Base-by-base conservation (phyloP, 2,888 invertebrate species). In the Griposia aprilina region DNA sequence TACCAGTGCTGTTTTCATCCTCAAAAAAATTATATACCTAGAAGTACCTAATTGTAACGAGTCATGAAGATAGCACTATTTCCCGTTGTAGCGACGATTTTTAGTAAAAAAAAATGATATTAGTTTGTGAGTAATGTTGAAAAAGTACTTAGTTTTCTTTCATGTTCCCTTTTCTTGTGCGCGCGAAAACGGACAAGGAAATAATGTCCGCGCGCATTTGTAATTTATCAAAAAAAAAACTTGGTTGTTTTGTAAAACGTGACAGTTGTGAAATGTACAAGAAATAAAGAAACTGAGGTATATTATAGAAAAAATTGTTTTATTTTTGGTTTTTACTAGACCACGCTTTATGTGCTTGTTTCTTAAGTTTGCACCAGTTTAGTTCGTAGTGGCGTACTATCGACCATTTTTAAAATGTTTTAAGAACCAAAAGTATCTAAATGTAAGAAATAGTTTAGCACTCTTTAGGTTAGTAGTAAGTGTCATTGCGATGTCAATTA, bases 401-500 rank as follows among this genome's bases (percentile, higher is more conserved):
- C 91, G 90, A 91, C 90, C 90, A 90, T 90, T 91, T 88, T 70
- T 89, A 79, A 75, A 83, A 84, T 86, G 74, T 89, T 92, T 89
- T 95, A 94, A 93, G 95, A 95, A 96, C 95, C 95, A 95, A 95
- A 85, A 90, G 88, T 92, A 91, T 93, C 85, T 95, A 94, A 92
- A 90, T 94, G 89, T 96, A 96, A 96, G 96, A 90, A 90, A 93
- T 95, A 95, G 94, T 93, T 93, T 96, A 96, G 96, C 96, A 96
- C 94, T 94, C 90, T 94, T 92, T 96, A 96, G 95, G 94, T 93
- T 96, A 96, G 94, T 95, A 96, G 96, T 96, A 96, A 96, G 96
- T 95, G 95, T 96, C 95, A 95, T 96, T 93, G 96, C 95, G 93
- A 96, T 95, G 96, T 97, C 96, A 97, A 97, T 97, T 97, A 97